A percentile compares a stretch with the other conserved stretches of the same genome.
phyloP scores from a whole-genome alignment of 2,888 invertebrate genomes.

The Cryptocephalus moraei region DNA sequence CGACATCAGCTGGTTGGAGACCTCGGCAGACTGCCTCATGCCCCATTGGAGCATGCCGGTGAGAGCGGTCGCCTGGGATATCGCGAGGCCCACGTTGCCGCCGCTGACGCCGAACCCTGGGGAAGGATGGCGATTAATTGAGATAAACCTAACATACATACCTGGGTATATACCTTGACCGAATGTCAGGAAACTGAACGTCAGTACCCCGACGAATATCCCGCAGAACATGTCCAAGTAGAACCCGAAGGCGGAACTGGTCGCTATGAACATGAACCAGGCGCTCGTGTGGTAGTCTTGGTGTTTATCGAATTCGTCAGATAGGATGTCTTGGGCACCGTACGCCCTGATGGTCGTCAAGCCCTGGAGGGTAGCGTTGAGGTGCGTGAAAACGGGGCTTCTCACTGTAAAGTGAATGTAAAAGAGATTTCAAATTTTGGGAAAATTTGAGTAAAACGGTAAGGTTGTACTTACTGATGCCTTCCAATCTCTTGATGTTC shows the following conservation, averaged over 20 bases:
- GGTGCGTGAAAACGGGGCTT: conserved; percentile 75
- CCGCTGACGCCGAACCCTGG: conserved; percentile 30
- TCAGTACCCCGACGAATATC: conserved; percentile 52
- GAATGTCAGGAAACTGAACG: conserved; percentile 52
- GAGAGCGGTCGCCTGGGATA: conserved; percentile 52
- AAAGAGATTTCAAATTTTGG: no score
- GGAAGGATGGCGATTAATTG: neutral
- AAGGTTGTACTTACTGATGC: conserved; percentile 47
- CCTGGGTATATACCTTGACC: conserved; percentile 33
- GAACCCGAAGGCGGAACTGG: conserved; percentile 56
- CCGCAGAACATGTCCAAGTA: conserved; percentile 55
- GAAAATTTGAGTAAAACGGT: no score
- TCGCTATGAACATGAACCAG: conserved; percentile 55
- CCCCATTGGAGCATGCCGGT: conserved; percentile 64
- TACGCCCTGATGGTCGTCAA: conserved; percentile 72
- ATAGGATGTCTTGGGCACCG: conserved; percentile 54
- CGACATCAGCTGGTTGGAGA: conserved; percentile 64
- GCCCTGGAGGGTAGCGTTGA: conserved; percentile 70
- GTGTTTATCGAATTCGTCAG: conserved; percentile 43
- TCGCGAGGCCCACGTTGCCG: conserved; percentile 54
- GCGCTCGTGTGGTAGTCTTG: conserved; percentile 57
- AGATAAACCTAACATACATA: neutral
- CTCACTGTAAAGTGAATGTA: conserved; percentile 48
- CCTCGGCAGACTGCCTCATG: conserved; percentile 75
- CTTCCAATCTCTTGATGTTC: conserved; percentile 57